Evolutionary conservation across 1,140 invertebrate species (phyloP), one percentile per base, ranked within the genome.

Genomic region (Brachionus koreanus): DNA sequence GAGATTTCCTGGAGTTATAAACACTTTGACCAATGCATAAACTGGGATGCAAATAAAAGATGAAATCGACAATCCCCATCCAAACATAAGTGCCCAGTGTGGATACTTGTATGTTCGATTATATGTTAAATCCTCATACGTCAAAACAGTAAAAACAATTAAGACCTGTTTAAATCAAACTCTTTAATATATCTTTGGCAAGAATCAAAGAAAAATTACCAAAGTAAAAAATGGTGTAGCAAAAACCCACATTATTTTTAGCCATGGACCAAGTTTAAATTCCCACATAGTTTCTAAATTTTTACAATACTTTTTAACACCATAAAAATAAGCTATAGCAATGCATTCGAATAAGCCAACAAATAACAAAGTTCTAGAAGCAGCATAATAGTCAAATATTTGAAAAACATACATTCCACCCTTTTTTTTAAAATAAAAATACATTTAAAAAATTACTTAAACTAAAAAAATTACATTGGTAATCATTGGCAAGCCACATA

Each of bases 131-230:
- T 85, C 85, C 39, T 84, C 92, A 85, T 94, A 94, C 84, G 94
- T 92, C 29, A 94, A 91, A 92, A 92, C 93, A 85, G 93, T 94
- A 88, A 94, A 94, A 76, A 93, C 91, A 19, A 94, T 87, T 43
- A 94, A 92, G 84, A 93, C 93, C 92, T 93, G 16, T 39, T 39
- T 19, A 88, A 77, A 25, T 74, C 33, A 46, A 35, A 25, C 7
- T 52, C 4, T 12, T 46, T 29, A 33, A 57, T 67, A 76, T 39
- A 23, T 74, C 10, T 43, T 82, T 6, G n/a, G n/a, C 13, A 37
- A 77, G n/a, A 13, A 12, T 39, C 16, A 52, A 79, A 61, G 19
- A 61, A 57, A 35, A 37, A 82, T 83, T 83, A 89, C 89, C 86
- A 93, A 89, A 33, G 93, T 89, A 13, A 92, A 91, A 16, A 91